Base-by-base conservation (phyloP, 2,888 invertebrate species). In the Thecocarcelia acutangulata region DNA sequence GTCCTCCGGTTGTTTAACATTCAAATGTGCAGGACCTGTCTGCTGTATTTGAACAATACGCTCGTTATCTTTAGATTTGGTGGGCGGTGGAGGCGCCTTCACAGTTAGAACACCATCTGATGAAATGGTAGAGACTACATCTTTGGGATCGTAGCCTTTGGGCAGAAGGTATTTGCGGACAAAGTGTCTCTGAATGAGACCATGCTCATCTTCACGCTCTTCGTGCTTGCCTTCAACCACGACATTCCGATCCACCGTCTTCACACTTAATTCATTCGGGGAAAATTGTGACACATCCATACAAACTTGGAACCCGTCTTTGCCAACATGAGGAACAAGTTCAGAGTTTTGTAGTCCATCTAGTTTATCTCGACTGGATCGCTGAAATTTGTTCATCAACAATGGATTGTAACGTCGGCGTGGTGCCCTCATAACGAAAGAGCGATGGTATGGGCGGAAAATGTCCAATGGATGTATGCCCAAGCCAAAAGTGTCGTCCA, bases 221-320 rank as follows among this genome's bases (percentile, higher is more conserved):
- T 95, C 95, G 87, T 95, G 96, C 87, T 94, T 95, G 0, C 94
- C 80, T 4, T 80, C 80, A 0, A 95, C 92, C 66, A 94, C 92
- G 12, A 96, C 92, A 44, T 92, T 92, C 83, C 94, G 93, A 11
- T 95, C 96, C 0, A 94, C 92, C 0, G 95, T 95, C 88, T 95
- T 96, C 28, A 96, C 96, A 2, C 93, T 92, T 56, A 96, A 93
- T 88, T 96, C 96, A 19, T 94, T 93, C 0, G 96, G 96, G 17
- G 92, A 91, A 87, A 96, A 96, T 85, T 96, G 94, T 86, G 94
- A 93, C 0, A 96, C 95, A 87, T 96, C 96, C 85, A 96, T 90
- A 85, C 93, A 93, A 11, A 94, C 94, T 87, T 94, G 94, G 83
- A 94, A 94, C 80, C 94, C 94, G 64, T 72, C 75, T 44, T 69